Evolutionary conservation across 2,888 invertebrate species (phyloP).

Genomic region (Aplocera efformata): DNA sequence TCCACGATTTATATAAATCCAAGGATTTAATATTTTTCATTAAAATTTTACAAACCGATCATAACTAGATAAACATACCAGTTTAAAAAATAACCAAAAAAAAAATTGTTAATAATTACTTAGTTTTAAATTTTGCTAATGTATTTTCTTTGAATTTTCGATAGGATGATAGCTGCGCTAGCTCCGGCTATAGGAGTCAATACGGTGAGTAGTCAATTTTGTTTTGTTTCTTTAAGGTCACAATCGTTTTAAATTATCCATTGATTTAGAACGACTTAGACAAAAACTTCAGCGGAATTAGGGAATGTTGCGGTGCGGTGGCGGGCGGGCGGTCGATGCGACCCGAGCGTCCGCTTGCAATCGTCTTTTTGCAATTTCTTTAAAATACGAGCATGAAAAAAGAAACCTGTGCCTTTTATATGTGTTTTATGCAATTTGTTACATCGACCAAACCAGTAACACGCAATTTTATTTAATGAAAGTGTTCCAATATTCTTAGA

Average conservation of each 20-base stretch:
- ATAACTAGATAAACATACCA: too few relatives aligned
- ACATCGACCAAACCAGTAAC: too few relatives aligned
- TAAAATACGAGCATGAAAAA: constrained; percentile 44
- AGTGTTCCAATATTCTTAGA: too few relatives aligned
- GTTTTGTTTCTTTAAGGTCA: constrained; percentile 13
- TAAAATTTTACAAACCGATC: too few relatives aligned
- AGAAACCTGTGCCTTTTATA: not conserved
- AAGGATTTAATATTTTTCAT: too few relatives aligned
- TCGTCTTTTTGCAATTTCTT: constrained; percentile 71
- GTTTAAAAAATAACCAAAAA: too few relatives aligned
- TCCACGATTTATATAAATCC: too few relatives aligned
- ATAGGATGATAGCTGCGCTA: constrained; percentile 68
- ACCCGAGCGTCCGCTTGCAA: constrained; percentile 58
- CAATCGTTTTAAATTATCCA: constrained; percentile 3
- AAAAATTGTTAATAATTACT: too few relatives aligned
- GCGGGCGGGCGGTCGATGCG: constrained; percentile 37
- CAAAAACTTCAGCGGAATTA: constrained; percentile 45
- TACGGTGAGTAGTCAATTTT: constrained; percentile 52
- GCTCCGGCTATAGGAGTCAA: constrained; percentile 58
- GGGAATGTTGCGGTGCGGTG: constrained; percentile 46
- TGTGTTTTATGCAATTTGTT: not conserved
- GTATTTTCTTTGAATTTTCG: constrained; percentile 29
- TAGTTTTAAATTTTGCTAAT: too few relatives aligned
- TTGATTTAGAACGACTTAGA: constrained; percentile 33
- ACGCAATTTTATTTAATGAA: too few relatives aligned